These are phyloP conservation scores for Cyprinus carpio DNA, from an alignment of 2,113 vertebrate species.

Conservation along the genomic window DNA sequence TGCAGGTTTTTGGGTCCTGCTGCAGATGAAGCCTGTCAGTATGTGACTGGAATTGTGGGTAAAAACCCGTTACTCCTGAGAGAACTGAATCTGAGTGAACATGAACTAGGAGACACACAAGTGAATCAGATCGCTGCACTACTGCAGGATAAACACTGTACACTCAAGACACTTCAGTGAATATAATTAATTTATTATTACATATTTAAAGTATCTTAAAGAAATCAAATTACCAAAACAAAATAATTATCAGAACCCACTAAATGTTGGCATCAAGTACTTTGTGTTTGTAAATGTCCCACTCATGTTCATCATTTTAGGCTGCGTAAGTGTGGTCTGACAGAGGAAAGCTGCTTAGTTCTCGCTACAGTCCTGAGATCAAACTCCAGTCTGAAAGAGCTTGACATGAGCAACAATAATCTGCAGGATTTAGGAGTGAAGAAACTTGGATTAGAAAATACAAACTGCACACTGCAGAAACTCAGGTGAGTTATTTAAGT, in stretches of 20 bases:
- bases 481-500: not conserved
- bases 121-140: too few relatives aligned
- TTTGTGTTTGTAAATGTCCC: not conserved
- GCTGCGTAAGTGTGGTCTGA: not conserved
- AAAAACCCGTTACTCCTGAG: not conserved
- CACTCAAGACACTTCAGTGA: not conserved
- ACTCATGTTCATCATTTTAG: not conserved
- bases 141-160: constrained; percentile 27
- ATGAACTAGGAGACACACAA: too few relatives aligned
- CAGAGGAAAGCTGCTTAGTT: not conserved
- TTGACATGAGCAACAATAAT: too few relatives aligned
- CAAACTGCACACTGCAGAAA: not conserved
- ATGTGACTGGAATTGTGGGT: not conserved
- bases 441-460: not conserved
- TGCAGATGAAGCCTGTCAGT: not conserved
- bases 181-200: not conserved
- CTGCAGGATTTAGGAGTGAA: not conserved
- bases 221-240: not conserved
- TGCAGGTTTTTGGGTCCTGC: not conserved
- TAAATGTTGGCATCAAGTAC: not conserved
- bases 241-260: not conserved
- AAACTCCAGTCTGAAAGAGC: too few relatives aligned
- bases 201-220: not conserved
- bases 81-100: too few relatives aligned
- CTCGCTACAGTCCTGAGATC: not conserved